Conservation (phyloP, 2,797 vertebrate species). For the Melanogrammus aeglefinus region DNA sequence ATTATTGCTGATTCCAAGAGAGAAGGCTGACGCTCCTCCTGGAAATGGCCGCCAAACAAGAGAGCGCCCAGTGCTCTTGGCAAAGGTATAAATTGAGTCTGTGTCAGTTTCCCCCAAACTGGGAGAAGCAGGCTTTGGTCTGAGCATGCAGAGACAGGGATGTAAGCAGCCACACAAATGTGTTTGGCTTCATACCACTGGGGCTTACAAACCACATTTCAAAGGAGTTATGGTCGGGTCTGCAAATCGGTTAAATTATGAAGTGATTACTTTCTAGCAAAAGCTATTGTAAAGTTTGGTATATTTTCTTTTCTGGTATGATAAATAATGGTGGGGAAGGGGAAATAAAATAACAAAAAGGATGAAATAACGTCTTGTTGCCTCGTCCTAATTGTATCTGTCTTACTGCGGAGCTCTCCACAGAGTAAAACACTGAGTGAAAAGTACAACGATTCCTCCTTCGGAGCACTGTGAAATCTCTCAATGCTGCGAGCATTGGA, state of each 20-base stretch:
- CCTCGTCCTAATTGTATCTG: background rate
- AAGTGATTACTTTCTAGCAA: background rate
- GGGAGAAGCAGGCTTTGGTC: background rate
- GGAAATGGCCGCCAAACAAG: conserved; percentile 22
- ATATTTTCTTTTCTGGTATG: background rate
- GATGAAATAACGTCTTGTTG: background rate
- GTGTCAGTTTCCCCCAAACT: conserved; percentile 12
- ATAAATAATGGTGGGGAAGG: background rate
- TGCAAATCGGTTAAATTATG: background rate
- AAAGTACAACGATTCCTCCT: background rate
- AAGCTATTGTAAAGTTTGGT: background rate
- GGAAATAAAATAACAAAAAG: background rate
- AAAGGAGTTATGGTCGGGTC: background rate
- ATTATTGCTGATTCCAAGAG: background rate
- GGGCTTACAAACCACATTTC: conserved; percentile 1
- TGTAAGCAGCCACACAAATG: background rate
- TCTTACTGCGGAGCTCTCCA: background rate
- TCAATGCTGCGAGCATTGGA: background rate
- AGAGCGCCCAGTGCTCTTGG: conserved; percentile 6
- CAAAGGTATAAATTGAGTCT: conserved; percentile 25
- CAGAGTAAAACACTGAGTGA: background rate
- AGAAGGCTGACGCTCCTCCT: background rate
- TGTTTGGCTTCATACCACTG: background rate
- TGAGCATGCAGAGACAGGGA: background rate
- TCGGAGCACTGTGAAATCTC: background rate